Percentiles rank a stretch among this genome's conserved stretches.
phyloP scores from a whole-genome alignment of 2,888 invertebrate species.

The Plemyria rubiginata region DNA sequence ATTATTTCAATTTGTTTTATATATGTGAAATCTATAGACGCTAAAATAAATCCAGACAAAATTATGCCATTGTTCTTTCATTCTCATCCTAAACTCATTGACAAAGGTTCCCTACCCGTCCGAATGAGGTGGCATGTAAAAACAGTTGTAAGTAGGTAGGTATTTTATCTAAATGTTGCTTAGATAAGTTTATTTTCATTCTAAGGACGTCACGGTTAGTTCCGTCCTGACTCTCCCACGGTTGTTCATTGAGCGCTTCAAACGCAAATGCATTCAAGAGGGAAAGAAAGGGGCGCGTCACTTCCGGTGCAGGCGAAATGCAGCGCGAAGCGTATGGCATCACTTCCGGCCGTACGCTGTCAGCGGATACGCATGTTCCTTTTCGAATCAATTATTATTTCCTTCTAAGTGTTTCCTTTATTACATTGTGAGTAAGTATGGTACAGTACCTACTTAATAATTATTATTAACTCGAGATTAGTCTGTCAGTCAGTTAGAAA shows the following conservation, averaged over 20 bases:
- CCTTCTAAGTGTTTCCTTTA: conserved; percentile 75
- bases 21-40: too few relatives aligned
- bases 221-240: conserved; percentile 75
- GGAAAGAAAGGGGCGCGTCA: conserved; percentile 78
- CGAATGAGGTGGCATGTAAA: conserved; percentile 47
- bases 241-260: conserved; percentile 46
- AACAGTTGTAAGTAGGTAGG: conserved; percentile 46
- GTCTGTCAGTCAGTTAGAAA: too few relatives aligned
- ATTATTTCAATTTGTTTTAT: too few relatives aligned
- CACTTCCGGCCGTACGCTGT: conserved; percentile 69
- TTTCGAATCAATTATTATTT: conserved; percentile 79
- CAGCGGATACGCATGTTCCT: conserved; percentile 77
- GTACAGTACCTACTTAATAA: too few relatives aligned
- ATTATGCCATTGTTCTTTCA: too few relatives aligned
- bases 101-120: conserved; percentile 51
- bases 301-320: conserved; percentile 73
- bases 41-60: too few relatives aligned
- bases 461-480: too few relatives aligned
- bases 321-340: conserved; percentile 67
- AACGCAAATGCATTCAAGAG: conserved; percentile 45
- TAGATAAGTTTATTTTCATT: conserved; percentile 67
- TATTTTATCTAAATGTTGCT: conserved; percentile 53
- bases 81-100: conserved; percentile 54
- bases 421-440: conserved; percentile 36
- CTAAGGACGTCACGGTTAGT: conserved; percentile 68